A percentile compares a stretch with the other conserved stretches of the same genome.
Conservation (phyloP, 2,113 vertebrate genomes). For the Hemicordylus capensis region DNA sequence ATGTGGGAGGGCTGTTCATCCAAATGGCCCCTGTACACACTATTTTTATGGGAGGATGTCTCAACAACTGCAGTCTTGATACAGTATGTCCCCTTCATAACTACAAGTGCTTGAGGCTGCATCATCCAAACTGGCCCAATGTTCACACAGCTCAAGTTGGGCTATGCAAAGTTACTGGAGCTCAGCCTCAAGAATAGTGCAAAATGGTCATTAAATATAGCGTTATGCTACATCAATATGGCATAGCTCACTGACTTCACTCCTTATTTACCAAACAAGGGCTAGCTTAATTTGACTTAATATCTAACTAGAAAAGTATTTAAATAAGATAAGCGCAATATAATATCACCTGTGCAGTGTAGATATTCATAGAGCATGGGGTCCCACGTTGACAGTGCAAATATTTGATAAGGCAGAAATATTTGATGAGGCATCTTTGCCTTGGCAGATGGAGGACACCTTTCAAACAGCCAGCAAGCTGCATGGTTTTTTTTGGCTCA, state of each 20-base stretch:
- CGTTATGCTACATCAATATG: background rate
- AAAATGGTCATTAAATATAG: background rate
- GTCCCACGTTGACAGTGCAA: constrained; percentile 39
- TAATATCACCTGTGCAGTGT: background rate
- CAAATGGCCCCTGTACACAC: too few relatives aligned
- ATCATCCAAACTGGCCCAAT: too few relatives aligned
- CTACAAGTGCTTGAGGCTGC: too few relatives aligned
- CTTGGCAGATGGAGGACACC: constrained; percentile 11
- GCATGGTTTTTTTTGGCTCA: background rate
- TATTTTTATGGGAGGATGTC: too few relatives aligned
- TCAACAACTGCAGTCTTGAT: too few relatives aligned
- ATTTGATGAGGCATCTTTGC: background rate
- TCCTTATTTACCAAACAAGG: background rate
- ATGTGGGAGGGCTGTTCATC: too few relatives aligned
- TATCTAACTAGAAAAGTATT: constrained; percentile 15
- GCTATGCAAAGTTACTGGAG: background rate
- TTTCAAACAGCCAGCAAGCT: constrained; percentile 24
- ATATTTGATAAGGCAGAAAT: constrained; percentile 63
- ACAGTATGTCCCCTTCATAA: too few relatives aligned
- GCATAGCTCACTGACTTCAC: background rate
- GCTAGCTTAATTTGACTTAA: background rate
- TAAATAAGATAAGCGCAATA: background rate
- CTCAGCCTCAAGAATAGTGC: background rate
- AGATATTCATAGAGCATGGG: background rate
- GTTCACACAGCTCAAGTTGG: background rate